phyloP scores from a whole-genome alignment of 2,113 vertebrate genomes.

The Chaetodon auriga region DNA sequence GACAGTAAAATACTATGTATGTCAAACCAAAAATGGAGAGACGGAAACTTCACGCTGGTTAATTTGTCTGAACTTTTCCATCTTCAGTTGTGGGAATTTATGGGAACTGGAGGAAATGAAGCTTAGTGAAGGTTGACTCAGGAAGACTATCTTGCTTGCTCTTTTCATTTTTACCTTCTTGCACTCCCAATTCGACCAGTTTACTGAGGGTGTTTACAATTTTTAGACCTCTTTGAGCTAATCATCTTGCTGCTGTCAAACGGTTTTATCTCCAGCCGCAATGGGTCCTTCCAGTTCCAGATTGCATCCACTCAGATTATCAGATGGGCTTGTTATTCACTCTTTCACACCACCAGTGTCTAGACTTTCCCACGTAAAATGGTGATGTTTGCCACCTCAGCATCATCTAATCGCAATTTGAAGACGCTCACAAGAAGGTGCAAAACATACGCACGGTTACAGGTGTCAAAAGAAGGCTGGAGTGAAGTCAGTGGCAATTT shows the following conservation, averaged over 20 bases:
- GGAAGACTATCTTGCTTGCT: not conserved
- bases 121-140: not conserved
- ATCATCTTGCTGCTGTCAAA: not conserved
- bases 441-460: too few relatives aligned
- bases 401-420: not conserved
- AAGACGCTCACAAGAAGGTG: not conserved
- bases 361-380: not conserved
- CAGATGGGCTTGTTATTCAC: not conserved
- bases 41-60: not conserved
- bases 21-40: not conserved
- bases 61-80: not conserved
- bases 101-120: not conserved
- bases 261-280: not conserved
- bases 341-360: not conserved
- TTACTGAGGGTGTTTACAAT: not conserved
- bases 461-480: not conserved
- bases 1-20: not conserved
- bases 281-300: not conserved
- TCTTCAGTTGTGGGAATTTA: not conserved
- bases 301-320: constrained; percentile 1
- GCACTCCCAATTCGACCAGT: not conserved
- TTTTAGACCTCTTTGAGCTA: not conserved
- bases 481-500: not conserved
- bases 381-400: not conserved
- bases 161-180: not conserved